Conservation (phyloP, 2,113 vertebrate species). For the Carassius carassius region DNA sequence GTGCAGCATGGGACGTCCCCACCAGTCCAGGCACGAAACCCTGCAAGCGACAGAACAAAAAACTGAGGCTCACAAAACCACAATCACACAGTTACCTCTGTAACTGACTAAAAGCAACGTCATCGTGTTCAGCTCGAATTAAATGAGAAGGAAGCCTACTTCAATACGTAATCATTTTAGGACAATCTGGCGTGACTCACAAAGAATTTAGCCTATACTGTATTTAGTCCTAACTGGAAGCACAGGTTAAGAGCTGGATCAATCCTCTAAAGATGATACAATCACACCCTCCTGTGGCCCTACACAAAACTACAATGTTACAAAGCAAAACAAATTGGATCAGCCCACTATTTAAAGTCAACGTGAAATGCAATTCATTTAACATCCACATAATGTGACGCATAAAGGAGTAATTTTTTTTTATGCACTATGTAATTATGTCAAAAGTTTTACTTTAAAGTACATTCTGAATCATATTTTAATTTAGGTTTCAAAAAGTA, state of each 20-base stretch:
- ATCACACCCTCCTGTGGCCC: constrained; percentile 24
- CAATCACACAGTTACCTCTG: constrained; percentile 7
- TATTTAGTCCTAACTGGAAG: background rate
- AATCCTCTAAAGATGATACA: constrained; percentile 11
- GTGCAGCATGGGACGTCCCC: constrained; percentile 85
- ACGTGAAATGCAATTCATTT: background rate
- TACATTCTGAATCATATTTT: too few species aligned
- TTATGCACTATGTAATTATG: too few species aligned
- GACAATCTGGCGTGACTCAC: background rate
- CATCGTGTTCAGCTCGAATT: background rate
- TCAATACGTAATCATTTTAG: background rate
- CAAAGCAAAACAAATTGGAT: background rate
- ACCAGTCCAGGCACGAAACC: constrained; percentile 85
- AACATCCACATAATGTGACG: background rate
- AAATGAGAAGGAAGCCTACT: background rate
- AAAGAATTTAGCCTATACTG: background rate
- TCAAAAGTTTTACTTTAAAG: too few species aligned
- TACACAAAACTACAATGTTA: constrained; percentile 11
- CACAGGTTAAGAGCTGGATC: background rate
- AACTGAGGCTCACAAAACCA: background rate
- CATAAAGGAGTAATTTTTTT: too few species aligned
- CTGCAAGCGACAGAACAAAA: constrained; percentile 60
- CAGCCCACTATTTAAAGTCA: constrained; percentile 1
- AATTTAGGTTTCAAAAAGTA: too few species aligned
- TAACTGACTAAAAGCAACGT: background rate